Percentiles rank a stretch among this genome's conserved stretches.
Conservation (phyloP, 1,140 invertebrate species). For the Cydia strobilella region DNA sequence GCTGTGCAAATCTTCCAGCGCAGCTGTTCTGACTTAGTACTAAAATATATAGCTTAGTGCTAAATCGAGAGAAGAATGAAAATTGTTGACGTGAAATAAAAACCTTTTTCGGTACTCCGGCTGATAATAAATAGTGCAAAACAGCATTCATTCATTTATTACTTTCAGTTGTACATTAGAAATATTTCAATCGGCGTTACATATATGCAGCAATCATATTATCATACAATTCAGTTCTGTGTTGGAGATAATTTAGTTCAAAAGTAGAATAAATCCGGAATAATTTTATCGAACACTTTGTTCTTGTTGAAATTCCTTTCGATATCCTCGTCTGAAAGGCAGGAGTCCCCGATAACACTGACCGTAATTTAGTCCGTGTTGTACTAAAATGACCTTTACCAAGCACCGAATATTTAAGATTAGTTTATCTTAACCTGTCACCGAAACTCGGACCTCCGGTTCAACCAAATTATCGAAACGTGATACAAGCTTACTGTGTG, state of each 20-base stretch:
- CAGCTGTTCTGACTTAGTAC: neutral
- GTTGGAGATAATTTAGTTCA: neutral
- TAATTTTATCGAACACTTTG: slow-evolving; percentile 31
- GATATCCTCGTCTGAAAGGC: slow-evolving; percentile 16
- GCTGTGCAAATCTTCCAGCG: neutral
- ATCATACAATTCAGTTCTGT: neutral
- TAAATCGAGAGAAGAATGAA: neutral
- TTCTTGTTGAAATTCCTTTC: slow-evolving; percentile 21
- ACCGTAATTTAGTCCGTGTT: slow-evolving; percentile 28
- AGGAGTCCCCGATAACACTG: slow-evolving; percentile 14
- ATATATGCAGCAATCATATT: neutral
- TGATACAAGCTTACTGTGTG: slow-evolving; percentile 37
- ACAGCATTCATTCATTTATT: too few relatives aligned
- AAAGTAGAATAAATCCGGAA: slow-evolving; percentile 22
- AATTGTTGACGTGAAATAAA: too few relatives aligned
- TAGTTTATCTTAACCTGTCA: slow-evolving; percentile 64
- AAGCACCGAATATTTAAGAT: slow-evolving; percentile 67
- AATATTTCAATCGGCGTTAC: neutral
- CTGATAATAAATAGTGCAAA: too few relatives aligned
- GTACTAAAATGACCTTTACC: slow-evolving; percentile 41
- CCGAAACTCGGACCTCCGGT: slow-evolving; percentile 50
- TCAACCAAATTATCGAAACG: slow-evolving; percentile 29
- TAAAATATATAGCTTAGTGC: neutral
- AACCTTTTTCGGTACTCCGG: too few relatives aligned
- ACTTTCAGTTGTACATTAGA: too few relatives aligned